These are phyloP conservation scores for Panagrolaimus sp. DNA, from an alignment of 1,140 invertebrate genomes.

Conservation along the genomic window DNA sequence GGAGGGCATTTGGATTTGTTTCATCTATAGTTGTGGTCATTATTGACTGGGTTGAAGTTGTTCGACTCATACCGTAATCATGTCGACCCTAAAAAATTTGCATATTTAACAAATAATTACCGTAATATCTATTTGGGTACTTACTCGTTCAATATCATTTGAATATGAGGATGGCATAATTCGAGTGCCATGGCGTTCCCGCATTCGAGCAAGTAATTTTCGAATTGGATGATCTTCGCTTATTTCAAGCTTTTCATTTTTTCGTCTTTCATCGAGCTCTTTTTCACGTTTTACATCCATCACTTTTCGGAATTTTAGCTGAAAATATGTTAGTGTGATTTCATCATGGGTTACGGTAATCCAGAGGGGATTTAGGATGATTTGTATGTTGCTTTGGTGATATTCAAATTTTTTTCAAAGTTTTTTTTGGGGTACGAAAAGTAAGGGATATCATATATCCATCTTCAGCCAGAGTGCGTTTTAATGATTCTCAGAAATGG, in stretches of 20 bases:
- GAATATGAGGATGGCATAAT: not conserved
- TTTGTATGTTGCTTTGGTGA: not conserved
- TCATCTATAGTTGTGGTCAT: constrained; percentile 22
- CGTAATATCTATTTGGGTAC: too few species aligned
- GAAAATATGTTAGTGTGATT: constrained; percentile 59
- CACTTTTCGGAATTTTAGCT: constrained; percentile 95
- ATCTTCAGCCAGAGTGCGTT: too few species aligned
- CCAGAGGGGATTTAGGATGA: constrained; percentile 18
- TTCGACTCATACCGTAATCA: constrained; percentile 16
- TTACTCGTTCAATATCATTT: constrained; percentile 21
- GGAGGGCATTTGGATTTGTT: constrained; percentile 11
- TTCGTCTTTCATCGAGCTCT: constrained; percentile 88
- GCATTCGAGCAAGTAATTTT: constrained; percentile 91
- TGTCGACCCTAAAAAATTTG: constrained; percentile 18
- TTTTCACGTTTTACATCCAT: constrained; percentile 94
- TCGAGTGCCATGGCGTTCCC: constrained; percentile 63
- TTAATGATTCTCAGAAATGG: too few species aligned
- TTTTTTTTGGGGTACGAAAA: too few species aligned
- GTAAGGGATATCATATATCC: too few species aligned
- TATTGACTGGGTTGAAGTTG: constrained; percentile 19
- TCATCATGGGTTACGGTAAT: constrained; percentile 23
- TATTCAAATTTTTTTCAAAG: too few species aligned
- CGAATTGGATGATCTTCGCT: constrained; percentile 92
- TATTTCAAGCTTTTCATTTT: constrained; percentile 82
- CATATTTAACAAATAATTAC: constrained; percentile 6